These are phyloP conservation scores for Pseudomyrmex dendroicus DNA, from an alignment of 1,140 invertebrate species.

Conservation along the genomic window DNA sequence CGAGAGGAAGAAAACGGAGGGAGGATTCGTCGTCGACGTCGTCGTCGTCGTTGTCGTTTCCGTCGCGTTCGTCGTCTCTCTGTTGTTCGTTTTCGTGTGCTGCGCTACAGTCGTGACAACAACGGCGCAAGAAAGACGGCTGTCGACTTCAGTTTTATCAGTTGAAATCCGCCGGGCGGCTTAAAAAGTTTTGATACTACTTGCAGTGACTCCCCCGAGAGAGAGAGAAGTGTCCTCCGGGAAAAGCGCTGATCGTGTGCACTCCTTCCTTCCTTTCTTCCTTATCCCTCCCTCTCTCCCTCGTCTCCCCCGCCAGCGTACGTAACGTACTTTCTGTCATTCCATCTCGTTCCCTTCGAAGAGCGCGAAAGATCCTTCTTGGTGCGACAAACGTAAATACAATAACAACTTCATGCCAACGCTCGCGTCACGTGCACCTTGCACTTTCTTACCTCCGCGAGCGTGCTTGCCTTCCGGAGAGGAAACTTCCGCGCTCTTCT, in stretches of 20 bases:
- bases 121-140: slow-evolving; percentile 26
- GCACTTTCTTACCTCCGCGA: slow-evolving; percentile 36
- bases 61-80: not conserved
- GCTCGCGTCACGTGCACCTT: slow-evolving; percentile 12
- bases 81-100: not conserved
- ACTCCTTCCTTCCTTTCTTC: slow-evolving; percentile 7
- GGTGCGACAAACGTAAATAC: slow-evolving; percentile 49
- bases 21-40: not conserved
- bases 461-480: slow-evolving; percentile 27
- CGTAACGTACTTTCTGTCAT: slow-evolving; percentile 41
- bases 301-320: not conserved
- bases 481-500: slow-evolving; percentile 43
- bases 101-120: not conserved
- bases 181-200: slow-evolving; percentile 56
- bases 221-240: slow-evolving; percentile 1
- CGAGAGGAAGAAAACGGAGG: not conserved
- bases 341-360: not conserved
- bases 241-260: slow-evolving; percentile 39
- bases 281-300: not conserved
- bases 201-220: not conserved
- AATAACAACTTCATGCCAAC: slow-evolving; percentile 46
- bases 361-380: not conserved
- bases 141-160: slow-evolving; percentile 50
- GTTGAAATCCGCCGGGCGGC: slow-evolving; percentile 41
- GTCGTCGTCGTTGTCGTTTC: not conserved